Percentiles rank a stretch among this genome's conserved stretches.
phyloP scores from a whole-genome alignment of 2,888 invertebrate genomes.

The Cosmopolites sordidus region DNA sequence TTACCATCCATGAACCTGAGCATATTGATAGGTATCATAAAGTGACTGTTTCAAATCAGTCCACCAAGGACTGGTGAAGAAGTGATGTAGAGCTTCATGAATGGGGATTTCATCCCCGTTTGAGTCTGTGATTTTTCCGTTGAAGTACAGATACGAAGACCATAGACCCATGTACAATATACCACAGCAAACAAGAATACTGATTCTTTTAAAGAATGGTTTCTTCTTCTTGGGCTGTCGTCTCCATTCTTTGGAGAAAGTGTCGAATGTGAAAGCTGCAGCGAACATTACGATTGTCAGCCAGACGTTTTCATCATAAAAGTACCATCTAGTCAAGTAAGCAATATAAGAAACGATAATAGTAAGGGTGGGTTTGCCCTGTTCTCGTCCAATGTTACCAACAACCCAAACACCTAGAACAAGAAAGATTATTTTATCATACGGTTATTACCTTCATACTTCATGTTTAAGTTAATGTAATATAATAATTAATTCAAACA shows the following conservation, averaged over 20 bases:
- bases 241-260: slow-evolving; percentile 75
- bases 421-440: background rate
- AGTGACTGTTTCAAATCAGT: slow-evolving; percentile 72
- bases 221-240: slow-evolving; percentile 55
- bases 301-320: slow-evolving; percentile 71
- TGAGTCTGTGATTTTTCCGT: slow-evolving; percentile 75
- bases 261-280: slow-evolving; percentile 68
- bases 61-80: slow-evolving; percentile 88
- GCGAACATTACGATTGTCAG: slow-evolving; percentile 62
- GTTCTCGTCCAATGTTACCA: slow-evolving; percentile 84
- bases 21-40: slow-evolving; percentile 70
- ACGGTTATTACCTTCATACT: too few relatives aligned
- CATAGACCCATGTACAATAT: slow-evolving; percentile 69
- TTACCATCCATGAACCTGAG: slow-evolving; percentile 81
- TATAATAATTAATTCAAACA: too few relatives aligned
- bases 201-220: slow-evolving; percentile 49
- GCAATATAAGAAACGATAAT: slow-evolving; percentile 63
- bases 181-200: slow-evolving; percentile 58
- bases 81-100: slow-evolving; percentile 82
- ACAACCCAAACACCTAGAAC: slow-evolving; percentile 80
- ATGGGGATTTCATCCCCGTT: slow-evolving; percentile 81
- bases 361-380: slow-evolving; percentile 67
- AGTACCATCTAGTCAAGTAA: slow-evolving; percentile 66
- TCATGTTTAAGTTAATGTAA: too few relatives aligned
- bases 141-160: slow-evolving; percentile 79